Evolutionary conservation across 1,140 invertebrate species (phyloP), one percentile per base, ranked within the genome.

Genomic region (Apocrypta bakeri): DNA sequence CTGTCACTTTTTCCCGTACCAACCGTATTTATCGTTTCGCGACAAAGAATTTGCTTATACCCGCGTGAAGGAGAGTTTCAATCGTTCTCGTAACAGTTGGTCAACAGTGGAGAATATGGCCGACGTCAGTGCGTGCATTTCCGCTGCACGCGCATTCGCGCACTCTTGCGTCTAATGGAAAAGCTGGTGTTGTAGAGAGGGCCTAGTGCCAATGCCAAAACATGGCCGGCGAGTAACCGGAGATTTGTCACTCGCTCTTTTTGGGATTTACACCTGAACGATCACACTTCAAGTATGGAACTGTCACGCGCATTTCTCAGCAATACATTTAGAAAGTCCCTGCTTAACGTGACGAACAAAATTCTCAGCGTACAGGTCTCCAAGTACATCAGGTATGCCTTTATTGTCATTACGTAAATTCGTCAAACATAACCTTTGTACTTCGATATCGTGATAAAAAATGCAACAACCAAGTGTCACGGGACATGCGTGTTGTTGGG

Each of bases 321-420:
- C 68, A 76, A 48, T 17, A 88, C 84, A 69, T 42, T 87, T 27
- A 86, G 79, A 66, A 88, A 86, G 69, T 87, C 83, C 1, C 71
- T 91, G 25, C 80, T 91, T 3, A 85, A 88, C 40, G 72, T 86
- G 14, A 79, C 89, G 1, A 87, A 86, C 78, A 88, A 83, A 83
- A 84, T 85, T 73, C 85, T 86, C 37, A 82, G 63, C 76, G 79
- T 87, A 24, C 86, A 88, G 80, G 82, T 86, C 27, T 86, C 88
- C 56, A 89, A 87, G 83, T 88, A 89, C 40, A 88, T 91, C 69
- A 91, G 89, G 90, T 91, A 77, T 78, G 72, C 79, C 83, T 56
- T 56, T 21, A 4, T 56, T 76, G 31, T 73, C 75, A 79, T 86
- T 84, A 85, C 79, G 71, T 82, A 79, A 87, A 86, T 85, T 12